Base-by-base conservation (phyloP, 2,888 invertebrate species). In the Thera obeliscata region DNA sequence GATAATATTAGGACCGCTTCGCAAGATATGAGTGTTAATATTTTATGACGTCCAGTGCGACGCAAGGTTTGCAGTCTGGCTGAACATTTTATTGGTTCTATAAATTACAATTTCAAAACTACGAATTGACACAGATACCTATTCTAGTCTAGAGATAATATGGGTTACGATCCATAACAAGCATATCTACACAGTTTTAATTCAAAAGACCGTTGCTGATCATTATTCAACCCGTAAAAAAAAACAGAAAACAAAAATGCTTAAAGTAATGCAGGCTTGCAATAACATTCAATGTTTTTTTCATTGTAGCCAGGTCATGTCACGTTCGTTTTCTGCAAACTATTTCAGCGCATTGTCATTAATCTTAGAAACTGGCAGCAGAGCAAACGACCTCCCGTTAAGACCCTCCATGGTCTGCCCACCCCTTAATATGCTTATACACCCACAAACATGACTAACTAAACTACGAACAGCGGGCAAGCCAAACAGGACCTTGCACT, bases 311-410 rank as follows among this genome's bases (percentile, higher is more conserved):
- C 2, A 33, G 33, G 7, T 9, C 7, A 2, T 88, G 86, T 88
- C 88, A 86, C 86, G 84, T 33, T 57, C 38, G 38, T 55, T 38
- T 59, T 87, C 86, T 85, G 89, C 88, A 91, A 91, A 90, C 85
- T 87, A 87, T 89, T 90, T 87, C 87, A 85, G 85, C 83, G 89
- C 88, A 88, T 90, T 84, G 86, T 89, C 91, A 93, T 92, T 92
- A 92, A 93, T 92, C 92, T 93, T 89, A 85, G 85, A 79, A 87
- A 84, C 86, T 89, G 90, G 90, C 90, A 90, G 89, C 87, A 85
- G 87, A 92, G 91, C 90, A 92, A 93, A 92, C 90, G 89, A 92
- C 89, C 91, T 91, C 87, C 89, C 88, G 88, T 91, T 91, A 91
- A 90, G 89, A 87, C 90, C 87, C 89, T 91, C 91, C 88, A 87